phyloP scores from a whole-genome alignment of 2,797 vertebrate species.

The Gymnocypris eckloni region DNA sequence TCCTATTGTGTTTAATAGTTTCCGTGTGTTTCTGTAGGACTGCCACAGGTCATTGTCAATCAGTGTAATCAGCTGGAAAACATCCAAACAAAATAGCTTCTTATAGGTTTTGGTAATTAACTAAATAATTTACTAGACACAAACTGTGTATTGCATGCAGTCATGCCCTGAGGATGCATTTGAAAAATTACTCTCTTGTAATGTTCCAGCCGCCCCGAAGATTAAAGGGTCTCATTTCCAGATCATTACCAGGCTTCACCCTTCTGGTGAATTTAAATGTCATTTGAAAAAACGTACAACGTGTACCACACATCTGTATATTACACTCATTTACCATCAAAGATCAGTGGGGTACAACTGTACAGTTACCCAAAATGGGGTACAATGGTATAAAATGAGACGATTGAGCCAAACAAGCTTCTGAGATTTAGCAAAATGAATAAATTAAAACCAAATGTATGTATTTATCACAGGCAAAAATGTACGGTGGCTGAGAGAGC shows the following conservation, averaged over 20 bases:
- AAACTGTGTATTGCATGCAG: slow-evolving; percentile 3
- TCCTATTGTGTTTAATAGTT: slow-evolving; percentile 18
- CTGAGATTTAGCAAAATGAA: background rate
- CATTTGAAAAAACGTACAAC: background rate
- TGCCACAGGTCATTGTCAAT: slow-evolving; percentile 11
- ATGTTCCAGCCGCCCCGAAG: slow-evolving; percentile 11
- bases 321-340: background rate
- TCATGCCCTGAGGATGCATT: slow-evolving; percentile 28
- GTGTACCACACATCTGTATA: background rate
- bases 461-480: background rate
- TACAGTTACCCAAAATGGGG: background rate
- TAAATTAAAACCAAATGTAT: background rate
- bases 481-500: too few species aligned
- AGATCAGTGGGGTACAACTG: background rate
- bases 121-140: slow-evolving; percentile 12
- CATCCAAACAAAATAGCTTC: slow-evolving; percentile 15
- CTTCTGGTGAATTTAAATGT: background rate
- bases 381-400: background rate
- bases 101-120: slow-evolving; percentile 15
- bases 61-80: background rate
- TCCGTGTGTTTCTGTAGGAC: background rate
- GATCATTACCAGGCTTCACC: slow-evolving; percentile 17
- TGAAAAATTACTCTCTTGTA: slow-evolving; percentile 5
- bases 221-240: slow-evolving; percentile 26
- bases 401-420: background rate